Evolutionary conservation across 2,113 vertebrate species (phyloP), one percentile per base, ranked within the genome.

Genomic region (Polypterus senegalus): DNA sequence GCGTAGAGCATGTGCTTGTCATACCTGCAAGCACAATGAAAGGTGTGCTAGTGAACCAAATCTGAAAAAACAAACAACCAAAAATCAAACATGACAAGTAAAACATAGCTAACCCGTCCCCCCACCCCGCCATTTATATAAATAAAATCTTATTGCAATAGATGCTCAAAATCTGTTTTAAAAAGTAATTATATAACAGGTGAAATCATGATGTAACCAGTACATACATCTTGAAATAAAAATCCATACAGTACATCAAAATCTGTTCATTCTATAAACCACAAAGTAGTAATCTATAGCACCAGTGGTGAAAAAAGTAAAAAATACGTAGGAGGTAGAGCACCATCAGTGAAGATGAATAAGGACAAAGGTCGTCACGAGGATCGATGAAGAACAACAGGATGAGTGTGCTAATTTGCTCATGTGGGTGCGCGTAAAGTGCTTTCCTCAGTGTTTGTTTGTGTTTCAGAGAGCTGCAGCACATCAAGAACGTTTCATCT

Each of bases 241-340:
- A 82, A 81, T 69, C 63, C 74, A 78, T 66, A 70, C 66, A 71
- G 53, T 76, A 71, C 54, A 67, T 3, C 68, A 71, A 68, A 76
- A 27, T 27, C 27, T 27, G 27, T 27, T 27, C 27, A 27, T 27
- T 27, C 27, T 27, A 27, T 27, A 27, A 27, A 79, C 86, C 81
- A 79, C 76, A 71, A 87, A 85, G 77, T 68, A 73, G 71, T 77
- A 70, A 73, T 10, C 65, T 73, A 70, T 56, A 84, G 80, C 79
- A 84, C 79, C 78, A 73, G 71, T 79, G 77, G 76, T 79, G 62
- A 76, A 53, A 71, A 79, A 73, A 86, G 83, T 83, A 27, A 76
- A 84, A 86, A 71, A 83, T 57, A 67, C 75, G 57, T 66, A 84
- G 87, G 95, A 98, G 95, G 94, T 97, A 97, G 95, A 90, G 89